Evolutionary conservation across 2,113 vertebrate species (phyloP).

Genomic region (Mastomys natalensis): DNA sequence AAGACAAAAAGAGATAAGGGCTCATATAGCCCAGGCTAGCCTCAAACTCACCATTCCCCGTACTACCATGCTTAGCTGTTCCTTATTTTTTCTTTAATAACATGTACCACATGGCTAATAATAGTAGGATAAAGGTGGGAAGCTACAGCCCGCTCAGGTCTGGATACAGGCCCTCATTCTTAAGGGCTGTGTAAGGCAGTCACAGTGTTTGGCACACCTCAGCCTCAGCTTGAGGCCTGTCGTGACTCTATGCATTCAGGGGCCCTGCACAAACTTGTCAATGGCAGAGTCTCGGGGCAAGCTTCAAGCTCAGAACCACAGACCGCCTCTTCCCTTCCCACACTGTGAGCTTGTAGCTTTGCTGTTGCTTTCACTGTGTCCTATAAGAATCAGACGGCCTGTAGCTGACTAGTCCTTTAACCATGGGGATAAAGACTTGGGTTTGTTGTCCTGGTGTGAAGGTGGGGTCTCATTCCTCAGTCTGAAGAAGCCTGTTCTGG

Average conservation of each 20-base stretch:
- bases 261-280: neutral
- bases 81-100: neutral
- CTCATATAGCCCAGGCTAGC: neutral
- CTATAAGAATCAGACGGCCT: neutral
- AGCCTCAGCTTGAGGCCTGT: neutral
- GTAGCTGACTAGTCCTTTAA: neutral
- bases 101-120: neutral
- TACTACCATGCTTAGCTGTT: neutral
- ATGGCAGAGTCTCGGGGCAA: neutral
- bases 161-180: neutral
- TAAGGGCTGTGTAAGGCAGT: no score
- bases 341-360: neutral
- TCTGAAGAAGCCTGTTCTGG: neutral
- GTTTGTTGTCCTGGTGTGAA: neutral
- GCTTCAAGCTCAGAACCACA: neutral
- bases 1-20: neutral
- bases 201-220: neutral
- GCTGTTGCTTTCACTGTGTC: neutral
- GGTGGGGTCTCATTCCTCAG: neutral
- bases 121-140: neutral
- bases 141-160: neutral
- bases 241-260: neutral
- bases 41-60: neutral
- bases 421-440: neutral
- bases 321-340: neutral